A percentile compares a stretch with the other conserved stretches of the same genome.
phyloP scores from a whole-genome alignment of 2,113 vertebrate species.

The Thunnus thynnus region DNA sequence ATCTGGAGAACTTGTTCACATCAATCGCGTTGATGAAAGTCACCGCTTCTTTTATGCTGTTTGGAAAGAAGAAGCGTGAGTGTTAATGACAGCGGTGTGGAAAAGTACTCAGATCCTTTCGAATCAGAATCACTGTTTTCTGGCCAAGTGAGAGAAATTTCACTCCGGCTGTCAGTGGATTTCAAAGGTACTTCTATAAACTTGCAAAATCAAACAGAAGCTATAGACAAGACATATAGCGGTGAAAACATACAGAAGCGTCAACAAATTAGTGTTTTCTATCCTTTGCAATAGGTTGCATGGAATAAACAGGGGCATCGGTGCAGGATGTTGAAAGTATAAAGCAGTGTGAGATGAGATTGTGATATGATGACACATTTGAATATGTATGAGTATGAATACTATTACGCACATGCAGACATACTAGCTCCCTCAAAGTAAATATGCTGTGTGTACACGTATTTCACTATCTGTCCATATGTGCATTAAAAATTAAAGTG shows the following conservation, averaged over 20 bases:
- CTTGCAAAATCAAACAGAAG: neutral
- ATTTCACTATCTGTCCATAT: neutral
- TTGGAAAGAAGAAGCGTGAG: conserved; percentile 15
- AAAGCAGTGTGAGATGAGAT: neutral
- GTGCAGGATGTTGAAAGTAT: neutral
- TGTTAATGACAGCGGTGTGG: conserved; percentile 19
- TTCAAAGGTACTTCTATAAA: conserved; percentile 9
- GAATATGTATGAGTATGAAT: neutral
- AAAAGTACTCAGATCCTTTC: conserved; percentile 5
- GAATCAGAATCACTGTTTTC: neutral
- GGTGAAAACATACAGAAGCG: conserved; percentile 2
- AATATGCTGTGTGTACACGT: neutral
- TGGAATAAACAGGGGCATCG: neutral
- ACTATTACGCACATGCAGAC: neutral
- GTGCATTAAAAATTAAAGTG: neutral
- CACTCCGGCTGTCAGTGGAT: neutral
- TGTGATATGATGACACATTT: no score
- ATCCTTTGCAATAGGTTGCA: neutral
- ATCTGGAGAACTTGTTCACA: conserved; percentile 89
- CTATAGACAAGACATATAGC: neutral
- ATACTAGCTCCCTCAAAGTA: neutral
- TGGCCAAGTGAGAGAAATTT: neutral
- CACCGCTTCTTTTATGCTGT: conserved; percentile 94
- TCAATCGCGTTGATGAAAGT: conserved; percentile 90
- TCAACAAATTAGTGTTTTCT: neutral